phyloP scores from a whole-genome alignment of 2,888 invertebrate genomes.

The Eustalomyia histrio region DNA sequence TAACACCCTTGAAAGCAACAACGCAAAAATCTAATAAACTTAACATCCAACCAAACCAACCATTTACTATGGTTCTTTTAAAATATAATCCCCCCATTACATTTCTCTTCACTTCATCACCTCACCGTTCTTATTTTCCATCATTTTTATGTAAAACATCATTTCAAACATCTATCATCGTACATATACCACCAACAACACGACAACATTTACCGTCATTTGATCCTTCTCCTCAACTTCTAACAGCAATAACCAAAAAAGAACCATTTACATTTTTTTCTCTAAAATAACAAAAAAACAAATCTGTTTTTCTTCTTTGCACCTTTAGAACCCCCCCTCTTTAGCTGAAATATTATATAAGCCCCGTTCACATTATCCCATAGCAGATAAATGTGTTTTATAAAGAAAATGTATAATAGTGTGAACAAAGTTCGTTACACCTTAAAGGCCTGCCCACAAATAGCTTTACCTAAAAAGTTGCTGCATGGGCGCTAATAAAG shows the following conservation, averaged over 20 bases:
- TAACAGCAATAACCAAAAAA: constrained; percentile 11
- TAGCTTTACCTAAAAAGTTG: no score
- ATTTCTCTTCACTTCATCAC: constrained; percentile 19
- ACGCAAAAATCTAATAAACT: constrained; percentile 27
- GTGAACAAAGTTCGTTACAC: no score
- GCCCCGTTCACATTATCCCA: no score
- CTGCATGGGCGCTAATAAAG: no score
- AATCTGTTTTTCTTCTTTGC: constrained; percentile 6
- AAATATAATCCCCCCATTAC: not conserved
- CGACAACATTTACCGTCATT: not conserved
- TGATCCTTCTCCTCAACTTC: not conserved
- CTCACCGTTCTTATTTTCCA: constrained; percentile 12
- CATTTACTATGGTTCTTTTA: not conserved
- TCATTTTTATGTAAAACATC: constrained; percentile 54
- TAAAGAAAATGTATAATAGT: no score
- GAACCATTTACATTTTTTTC: not conserved
- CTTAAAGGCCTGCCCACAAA: no score
- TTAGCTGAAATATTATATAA: not conserved
- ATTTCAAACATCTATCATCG: constrained; percentile 22
- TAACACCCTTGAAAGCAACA: constrained; percentile 54
- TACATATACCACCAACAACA: constrained; percentile 1
- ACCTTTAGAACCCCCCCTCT: constrained; percentile 3
- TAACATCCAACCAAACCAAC: constrained; percentile 7
- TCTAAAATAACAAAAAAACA: not conserved
- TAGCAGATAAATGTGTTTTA: no score